Base-by-base conservation (phyloP, 2,888 invertebrate genomes). In the Dynastes tityus region DNA sequence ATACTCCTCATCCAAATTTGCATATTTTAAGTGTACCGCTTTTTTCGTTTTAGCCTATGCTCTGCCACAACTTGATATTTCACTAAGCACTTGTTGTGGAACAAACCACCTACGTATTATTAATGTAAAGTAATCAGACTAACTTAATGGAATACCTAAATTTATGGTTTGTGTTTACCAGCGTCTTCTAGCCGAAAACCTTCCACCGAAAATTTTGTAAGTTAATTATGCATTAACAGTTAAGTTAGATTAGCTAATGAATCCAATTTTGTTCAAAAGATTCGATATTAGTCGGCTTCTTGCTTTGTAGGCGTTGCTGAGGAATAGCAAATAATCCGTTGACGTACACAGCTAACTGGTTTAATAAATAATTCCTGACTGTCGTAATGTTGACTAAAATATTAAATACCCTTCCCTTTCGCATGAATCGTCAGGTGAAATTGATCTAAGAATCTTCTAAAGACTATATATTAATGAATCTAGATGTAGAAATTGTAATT, bases 241-340 rank as follows among this genome's bases (percentile, higher is more conserved):
- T 37, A 65, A 65, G 37, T 40, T 65, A 65, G 65, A 16, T 37
- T 9, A 45, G 40, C n/a, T 65, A 65, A 65, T 65, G 37, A 65
- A 65, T 65, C 37, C n/a, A 45, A 40, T 65, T 65, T 65, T 37
- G 16, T 22, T 40, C 40, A 16, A 8, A 65, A 65, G 65, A 45
- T 65, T 65, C 65, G 9, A 45, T 65, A 65, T 65, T 40, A 65
- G 65, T 40, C 22, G 65, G 13, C 37, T 9, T 9, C 40, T 65
- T 40, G 40, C 65, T 13, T 37, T 32, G 13, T 37, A 11, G 40
- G n/a, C 65, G 37, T 9, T 37, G 37, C 9, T 32, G 40, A 32
- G 37, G 40, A 45, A 11, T 13, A 37, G 65, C 40, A 45, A 40
- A 65, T 65, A 65, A 65, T 65, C 45, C 40, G 9, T 65, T 65